phyloP scores from a whole-genome alignment of 2,113 vertebrate genomes.

The Gambusia holbrooki region DNA sequence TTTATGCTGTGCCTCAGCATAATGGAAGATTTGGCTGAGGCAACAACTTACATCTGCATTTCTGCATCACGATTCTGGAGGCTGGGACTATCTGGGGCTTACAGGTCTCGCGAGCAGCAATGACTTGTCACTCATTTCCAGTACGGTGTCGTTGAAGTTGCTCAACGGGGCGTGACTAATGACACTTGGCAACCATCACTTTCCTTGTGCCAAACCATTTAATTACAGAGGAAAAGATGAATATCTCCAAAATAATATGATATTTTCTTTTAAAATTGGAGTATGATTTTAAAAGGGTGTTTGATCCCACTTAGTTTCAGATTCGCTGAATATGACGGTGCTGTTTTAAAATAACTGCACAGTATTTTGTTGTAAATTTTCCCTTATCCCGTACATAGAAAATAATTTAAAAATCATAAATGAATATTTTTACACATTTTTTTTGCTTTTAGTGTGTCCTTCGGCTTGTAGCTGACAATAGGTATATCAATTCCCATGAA shows the following conservation, averaged over 20 bases:
- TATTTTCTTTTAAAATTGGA: not conserved
- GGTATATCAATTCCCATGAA: too few species aligned
- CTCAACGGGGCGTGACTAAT: not conserved
- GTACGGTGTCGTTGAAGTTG: not conserved
- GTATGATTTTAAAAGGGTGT: not conserved
- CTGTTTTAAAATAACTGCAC: not conserved
- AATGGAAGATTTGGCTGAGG: not conserved
- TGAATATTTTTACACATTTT: not conserved
- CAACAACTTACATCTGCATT: constrained; percentile 10
- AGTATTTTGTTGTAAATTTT: not conserved
- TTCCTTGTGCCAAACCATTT: not conserved
- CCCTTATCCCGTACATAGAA: not conserved
- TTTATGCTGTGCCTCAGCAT: not conserved
- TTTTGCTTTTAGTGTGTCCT: too few species aligned
- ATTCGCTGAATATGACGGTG: not conserved
- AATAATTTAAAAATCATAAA: not conserved
- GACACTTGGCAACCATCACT: not conserved
- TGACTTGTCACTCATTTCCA: constrained; percentile 17
- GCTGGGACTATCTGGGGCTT: not conserved
- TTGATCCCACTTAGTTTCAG: not conserved
- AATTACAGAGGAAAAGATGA: not conserved
- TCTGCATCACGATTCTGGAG: constrained; percentile 25
- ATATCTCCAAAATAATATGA: not conserved
- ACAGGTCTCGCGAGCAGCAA: not conserved
- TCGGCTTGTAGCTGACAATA: too few species aligned